Evolutionary conservation across 2,888 invertebrate genomes (phyloP).

Genomic region (Cylloceria caligata): DNA sequence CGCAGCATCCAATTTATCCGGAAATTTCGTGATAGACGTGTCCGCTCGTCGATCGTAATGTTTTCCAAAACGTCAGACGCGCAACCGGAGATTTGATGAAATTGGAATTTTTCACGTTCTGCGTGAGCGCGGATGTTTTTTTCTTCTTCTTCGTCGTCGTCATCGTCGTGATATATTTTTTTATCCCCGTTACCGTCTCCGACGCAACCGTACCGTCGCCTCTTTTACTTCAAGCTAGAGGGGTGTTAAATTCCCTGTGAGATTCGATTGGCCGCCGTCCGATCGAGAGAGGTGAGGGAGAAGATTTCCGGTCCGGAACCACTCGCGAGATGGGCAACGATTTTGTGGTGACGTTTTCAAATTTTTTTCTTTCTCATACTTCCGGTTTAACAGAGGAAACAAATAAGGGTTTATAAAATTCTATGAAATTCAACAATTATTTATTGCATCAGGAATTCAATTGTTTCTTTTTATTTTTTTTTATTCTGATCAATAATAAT

Average conservation of each 20-base stretch:
- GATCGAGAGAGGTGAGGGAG: conserved; percentile 63
- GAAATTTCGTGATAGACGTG: conserved; percentile 57
- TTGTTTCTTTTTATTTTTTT: too few species aligned
- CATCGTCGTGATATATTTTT: conserved; percentile 36
- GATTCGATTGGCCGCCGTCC: conserved; percentile 83
- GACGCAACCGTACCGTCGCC: conserved; percentile 35
- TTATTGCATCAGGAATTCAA: not conserved
- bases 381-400: not conserved
- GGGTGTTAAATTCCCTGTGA: conserved; percentile 84
- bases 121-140: conserved; percentile 64
- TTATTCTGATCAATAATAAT: not conserved
- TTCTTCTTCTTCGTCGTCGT: conserved; percentile 69
- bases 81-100: conserved; percentile 82
- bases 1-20: conserved; percentile 34
- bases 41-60: conserved; percentile 68
- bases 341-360: conserved; percentile 46
- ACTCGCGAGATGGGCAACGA: conserved; percentile 60
- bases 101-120: conserved; percentile 78
- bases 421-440: not conserved
- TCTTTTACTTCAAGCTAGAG: conserved; percentile 67
- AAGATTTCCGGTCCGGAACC: conserved; percentile 81
- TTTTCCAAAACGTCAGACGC: conserved; percentile 75
- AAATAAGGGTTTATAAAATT: not conserved
- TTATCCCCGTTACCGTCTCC: conserved; percentile 29
- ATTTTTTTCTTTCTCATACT: not conserved